These are phyloP conservation scores for Aleiodes alternator DNA, from an alignment of 2,888 invertebrate species.

Conservation along the genomic window DNA sequence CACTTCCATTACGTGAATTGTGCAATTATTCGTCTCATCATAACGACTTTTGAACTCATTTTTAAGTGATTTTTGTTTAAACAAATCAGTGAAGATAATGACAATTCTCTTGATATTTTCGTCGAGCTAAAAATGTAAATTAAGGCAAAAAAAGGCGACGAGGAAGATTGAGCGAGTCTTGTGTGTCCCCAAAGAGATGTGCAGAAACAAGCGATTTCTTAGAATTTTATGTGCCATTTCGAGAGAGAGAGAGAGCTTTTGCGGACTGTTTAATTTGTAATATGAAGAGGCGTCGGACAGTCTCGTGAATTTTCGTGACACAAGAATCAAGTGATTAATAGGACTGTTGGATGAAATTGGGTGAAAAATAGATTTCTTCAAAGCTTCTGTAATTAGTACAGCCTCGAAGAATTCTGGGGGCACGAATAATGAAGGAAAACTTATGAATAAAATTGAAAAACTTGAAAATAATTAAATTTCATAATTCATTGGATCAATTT, in stretches of 20 bases:
- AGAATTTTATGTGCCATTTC: constrained; percentile 34
- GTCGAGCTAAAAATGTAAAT: constrained; percentile 28
- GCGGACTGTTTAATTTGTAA: constrained; percentile 11
- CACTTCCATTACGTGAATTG: not conserved
- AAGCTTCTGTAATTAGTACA: constrained; percentile 17
- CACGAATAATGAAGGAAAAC: not conserved
- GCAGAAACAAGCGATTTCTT: constrained; percentile 24
- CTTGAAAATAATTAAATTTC: not conserved
- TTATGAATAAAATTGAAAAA: not conserved
- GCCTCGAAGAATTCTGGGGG: not conserved
- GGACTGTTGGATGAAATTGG: constrained; percentile 7
- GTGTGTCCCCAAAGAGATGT: constrained; percentile 20
- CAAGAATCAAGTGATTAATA: constrained; percentile 12
- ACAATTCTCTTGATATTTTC: constrained; percentile 23
- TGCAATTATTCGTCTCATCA: not conserved
- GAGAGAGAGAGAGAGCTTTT: not conserved
- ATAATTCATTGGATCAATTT: not conserved
- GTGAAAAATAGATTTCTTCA: constrained; percentile 15
- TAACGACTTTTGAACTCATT: no score
- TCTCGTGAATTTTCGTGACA: constrained; percentile 3
- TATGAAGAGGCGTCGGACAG: constrained; percentile 23
- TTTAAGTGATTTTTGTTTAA: no score
- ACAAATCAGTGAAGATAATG: not conserved
- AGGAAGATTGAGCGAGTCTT: constrained; percentile 20
- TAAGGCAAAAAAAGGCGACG: not conserved